phyloP scores from a whole-genome alignment of 2,888 invertebrate genomes.

The Thera britannica region DNA sequence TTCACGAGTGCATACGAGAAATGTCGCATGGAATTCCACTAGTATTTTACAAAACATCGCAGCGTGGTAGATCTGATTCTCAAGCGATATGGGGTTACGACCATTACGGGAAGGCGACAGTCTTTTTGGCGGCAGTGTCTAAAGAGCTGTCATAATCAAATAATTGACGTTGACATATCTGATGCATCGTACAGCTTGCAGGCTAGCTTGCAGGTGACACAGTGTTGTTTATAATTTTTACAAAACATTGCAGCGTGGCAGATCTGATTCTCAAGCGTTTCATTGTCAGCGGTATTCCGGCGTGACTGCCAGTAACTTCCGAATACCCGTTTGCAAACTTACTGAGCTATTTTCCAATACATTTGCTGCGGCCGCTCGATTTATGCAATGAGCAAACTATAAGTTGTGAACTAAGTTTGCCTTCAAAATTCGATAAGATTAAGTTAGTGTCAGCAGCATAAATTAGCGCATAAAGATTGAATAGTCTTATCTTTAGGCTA shows the following conservation, averaged over 20 bases:
- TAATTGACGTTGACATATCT: too few species aligned
- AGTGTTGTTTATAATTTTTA: neutral
- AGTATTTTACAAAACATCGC: slow-evolving; percentile 12
- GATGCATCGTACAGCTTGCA: too few species aligned
- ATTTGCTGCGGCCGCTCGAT: slow-evolving; percentile 21
- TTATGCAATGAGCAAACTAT: slow-evolving; percentile 22
- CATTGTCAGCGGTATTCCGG: slow-evolving; percentile 23
- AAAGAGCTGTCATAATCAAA: too few species aligned
- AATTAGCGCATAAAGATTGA: neutral
- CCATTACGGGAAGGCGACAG: too few species aligned
- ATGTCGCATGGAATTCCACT: too few species aligned
- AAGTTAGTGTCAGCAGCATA: neutral
- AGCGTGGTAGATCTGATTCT: slow-evolving; percentile 7
- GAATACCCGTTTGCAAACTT: slow-evolving; percentile 25
- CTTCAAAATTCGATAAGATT: neutral
- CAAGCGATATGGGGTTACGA: neutral
- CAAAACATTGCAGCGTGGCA: slow-evolving; percentile 8
- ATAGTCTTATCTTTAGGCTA: too few species aligned
- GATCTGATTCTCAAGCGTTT: slow-evolving; percentile 9
- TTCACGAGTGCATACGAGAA: too few species aligned
- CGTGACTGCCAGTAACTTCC: slow-evolving; percentile 18
- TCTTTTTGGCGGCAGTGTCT: too few species aligned
- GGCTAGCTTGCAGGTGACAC: too few species aligned
- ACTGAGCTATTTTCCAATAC: slow-evolving; percentile 38
- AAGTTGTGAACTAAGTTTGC: neutral